Percentiles rank a stretch among this genome's conserved stretches.
Conservation (phyloP, 1,140 invertebrate species). For the Metopolophium dirhodum region DNA sequence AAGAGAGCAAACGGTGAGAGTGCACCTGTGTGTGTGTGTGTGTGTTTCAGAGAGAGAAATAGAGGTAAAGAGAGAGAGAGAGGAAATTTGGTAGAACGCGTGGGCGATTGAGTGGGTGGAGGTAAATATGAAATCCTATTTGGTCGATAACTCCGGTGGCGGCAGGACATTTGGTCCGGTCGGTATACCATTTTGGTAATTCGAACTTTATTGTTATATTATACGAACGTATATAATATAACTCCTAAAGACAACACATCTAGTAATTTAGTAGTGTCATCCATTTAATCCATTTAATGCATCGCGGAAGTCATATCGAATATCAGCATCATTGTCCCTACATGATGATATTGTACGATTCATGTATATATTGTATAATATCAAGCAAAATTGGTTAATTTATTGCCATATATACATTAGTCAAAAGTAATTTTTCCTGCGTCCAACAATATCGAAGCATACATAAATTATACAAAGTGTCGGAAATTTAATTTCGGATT, state of each 20-base stretch:
- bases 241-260: neutral
- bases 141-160: neutral
- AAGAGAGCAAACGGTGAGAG: too few relatives aligned
- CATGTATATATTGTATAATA: neutral
- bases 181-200: conserved; percentile 7
- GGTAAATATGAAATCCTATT: conserved; percentile 15
- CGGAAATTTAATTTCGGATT: neutral
- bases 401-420: neutral
- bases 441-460: neutral
- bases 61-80: neutral
- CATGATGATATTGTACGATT: neutral
- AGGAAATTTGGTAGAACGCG: neutral
- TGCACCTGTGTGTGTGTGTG: too few relatives aligned
- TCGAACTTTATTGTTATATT: neutral
- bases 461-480: neutral
- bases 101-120: neutral
- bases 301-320: neutral
- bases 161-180: neutral
- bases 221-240: neutral
- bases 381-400: neutral
- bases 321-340: neutral
- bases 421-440: neutral
- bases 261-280: neutral
- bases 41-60: neutral
- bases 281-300: neutral